Base-by-base conservation (phyloP, 1,140 invertebrate species). In the Acromyrmex heyeri region DNA sequence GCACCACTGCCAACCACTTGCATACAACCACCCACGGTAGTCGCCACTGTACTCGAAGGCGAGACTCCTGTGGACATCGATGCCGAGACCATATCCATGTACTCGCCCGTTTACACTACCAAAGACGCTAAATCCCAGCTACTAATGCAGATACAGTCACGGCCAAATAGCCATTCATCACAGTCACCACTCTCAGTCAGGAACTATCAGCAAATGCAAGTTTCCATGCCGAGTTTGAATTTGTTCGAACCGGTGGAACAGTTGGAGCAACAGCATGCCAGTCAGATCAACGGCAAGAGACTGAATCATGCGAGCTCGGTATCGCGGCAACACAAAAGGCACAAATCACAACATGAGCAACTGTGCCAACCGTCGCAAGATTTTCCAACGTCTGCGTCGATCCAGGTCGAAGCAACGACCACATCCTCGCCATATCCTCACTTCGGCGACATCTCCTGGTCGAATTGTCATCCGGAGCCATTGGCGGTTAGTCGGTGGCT, bases 361-460 rank as follows among this genome's bases (percentile, higher is more conserved):
- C 5, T 34, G 62, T 81, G 83, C 75, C 82, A 91, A 21, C 34
- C 55, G 4, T 82, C 67, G 10, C 92, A 93, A 69, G 88, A 91
- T 6, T 91, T 94, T 53, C 92, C 89, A 16, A 87, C 94, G 21
- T 88, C 91, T 0, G 48, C 77, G n/a, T 91, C 93, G 1, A 95
- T 95, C 50, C 95, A 95, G 69, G 88, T 95, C 12, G 95, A 95
- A 57, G 94, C 94, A 0, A 95, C 94, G 5, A 93, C 94, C 0
- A 93, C 93, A 0, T 92, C 93, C 2, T 91, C 94, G 12, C 91
- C 94, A 5, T 94, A 93, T 87, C 91, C 94, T 30, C 92, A 94
- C 67, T 95, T 95, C 38, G 91, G 93, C 65, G 94, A 95, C 38
- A 95, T 95, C 62, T 92, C 94, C 0, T 95, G 95, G 95, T 95